A percentile compares a stretch with the other conserved stretches of the same genome.
Conservation (phyloP, 2,797 vertebrate genomes). For the Scolopax rusticola region DNA sequence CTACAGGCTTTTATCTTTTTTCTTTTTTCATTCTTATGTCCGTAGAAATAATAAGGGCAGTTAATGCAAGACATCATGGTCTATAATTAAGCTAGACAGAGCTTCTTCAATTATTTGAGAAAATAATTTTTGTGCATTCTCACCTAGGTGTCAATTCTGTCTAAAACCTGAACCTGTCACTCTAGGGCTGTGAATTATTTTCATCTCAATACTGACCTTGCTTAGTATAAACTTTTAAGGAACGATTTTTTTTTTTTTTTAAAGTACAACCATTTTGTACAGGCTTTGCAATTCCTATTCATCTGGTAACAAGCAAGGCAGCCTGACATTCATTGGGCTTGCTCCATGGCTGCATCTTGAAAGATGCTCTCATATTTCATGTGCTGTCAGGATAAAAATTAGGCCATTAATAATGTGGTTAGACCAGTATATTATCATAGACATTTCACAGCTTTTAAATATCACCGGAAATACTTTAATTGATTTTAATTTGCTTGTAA, state of each 20-base stretch:
- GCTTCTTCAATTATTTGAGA: not conserved
- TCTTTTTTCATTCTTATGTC: not conserved
- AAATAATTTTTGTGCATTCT: not conserved
- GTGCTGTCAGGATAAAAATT: not conserved
- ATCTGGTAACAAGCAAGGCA: not conserved
- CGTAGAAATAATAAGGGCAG: not conserved
- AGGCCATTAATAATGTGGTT: not conserved
- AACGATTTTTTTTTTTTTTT: not conserved
- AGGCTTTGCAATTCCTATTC: not conserved
- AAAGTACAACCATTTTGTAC: not conserved
- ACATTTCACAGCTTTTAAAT: not conserved
- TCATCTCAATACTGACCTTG: not conserved
- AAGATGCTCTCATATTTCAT: not conserved
- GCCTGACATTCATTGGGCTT: not conserved
- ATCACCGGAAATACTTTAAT: not conserved
- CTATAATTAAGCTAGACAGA: not conserved
- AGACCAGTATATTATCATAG: not conserved
- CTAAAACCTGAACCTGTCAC: not conserved
- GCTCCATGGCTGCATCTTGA: not conserved
- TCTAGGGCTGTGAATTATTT: not conserved
- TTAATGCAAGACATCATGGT: not conserved
- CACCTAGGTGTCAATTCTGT: not conserved
- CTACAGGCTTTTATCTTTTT: not conserved
- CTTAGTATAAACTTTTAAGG: not conserved
- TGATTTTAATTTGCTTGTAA: slow-evolving; percentile 14